Evolutionary conservation across 1,140 invertebrate species (phyloP).

Genomic region (Plectrocnemia conspersa): DNA sequence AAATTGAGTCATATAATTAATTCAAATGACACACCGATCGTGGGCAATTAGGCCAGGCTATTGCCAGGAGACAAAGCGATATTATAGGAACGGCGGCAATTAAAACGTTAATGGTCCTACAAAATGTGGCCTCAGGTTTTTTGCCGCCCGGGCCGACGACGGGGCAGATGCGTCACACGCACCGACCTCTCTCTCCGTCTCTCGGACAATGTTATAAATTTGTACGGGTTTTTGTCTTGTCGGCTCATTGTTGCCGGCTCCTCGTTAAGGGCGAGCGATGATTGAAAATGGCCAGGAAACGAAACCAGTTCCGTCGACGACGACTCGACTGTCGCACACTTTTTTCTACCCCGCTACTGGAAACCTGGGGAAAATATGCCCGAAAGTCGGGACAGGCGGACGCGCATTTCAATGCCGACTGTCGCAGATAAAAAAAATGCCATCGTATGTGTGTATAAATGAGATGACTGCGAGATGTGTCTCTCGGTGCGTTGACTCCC

Average conservation of each 20-base stretch:
- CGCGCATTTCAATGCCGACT: not conserved
- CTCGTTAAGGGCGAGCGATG: constrained; percentile 16
- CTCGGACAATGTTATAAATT: constrained; percentile 34
- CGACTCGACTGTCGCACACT: not conserved
- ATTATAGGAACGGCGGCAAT: too few relatives aligned
- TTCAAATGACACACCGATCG: too few relatives aligned
- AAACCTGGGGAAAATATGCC: constrained; percentile 14
- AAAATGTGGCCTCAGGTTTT: too few relatives aligned
- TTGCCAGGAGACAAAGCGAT: too few relatives aligned
- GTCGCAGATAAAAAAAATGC: not conserved
- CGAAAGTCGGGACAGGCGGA: not conserved
- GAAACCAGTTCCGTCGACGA: constrained; percentile 31
- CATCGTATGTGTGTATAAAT: too few relatives aligned
- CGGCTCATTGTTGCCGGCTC: constrained; percentile 29
- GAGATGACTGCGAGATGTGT: constrained; percentile 23
- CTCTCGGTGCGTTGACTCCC: constrained; percentile 23
- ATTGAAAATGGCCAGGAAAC: constrained; percentile 35
- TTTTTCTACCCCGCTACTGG: not conserved
- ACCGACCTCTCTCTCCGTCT: too few relatives aligned
- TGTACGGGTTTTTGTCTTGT: constrained; percentile 32
- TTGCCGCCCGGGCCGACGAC: too few relatives aligned
- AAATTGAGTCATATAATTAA: too few relatives aligned
- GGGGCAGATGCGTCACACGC: constrained; percentile 11
- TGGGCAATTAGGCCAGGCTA: too few relatives aligned
- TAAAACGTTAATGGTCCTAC: too few relatives aligned